Base-by-base conservation (phyloP, 2,888 invertebrate genomes). In the Fragum sueziense region DNA sequence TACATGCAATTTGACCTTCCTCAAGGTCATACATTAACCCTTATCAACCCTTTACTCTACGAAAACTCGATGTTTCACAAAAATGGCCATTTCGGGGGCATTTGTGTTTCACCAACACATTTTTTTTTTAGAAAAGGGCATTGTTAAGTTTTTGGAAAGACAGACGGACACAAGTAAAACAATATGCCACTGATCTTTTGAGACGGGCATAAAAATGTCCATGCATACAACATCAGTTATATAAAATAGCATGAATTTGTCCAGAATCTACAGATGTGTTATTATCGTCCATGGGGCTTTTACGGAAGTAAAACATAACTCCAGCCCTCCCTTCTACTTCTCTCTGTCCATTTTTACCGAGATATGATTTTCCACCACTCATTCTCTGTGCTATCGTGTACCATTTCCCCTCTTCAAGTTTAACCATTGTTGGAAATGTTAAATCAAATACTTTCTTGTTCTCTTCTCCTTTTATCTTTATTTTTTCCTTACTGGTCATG, bases 211-310 rank as follows among this genome's bases (percentile, higher is more conserved):
- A n/a, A n/a, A n/a, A n/a, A n/a, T n/a, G n/a, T n/a, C n/a, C n/a
- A n/a, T n/a, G n/a, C n/a, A n/a, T n/a, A n/a, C n/a, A n/a, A n/a
- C n/a, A n/a, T 70, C 70, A 70, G 17, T 54, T 59, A 31, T 84
- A 84, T 20, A 84, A 47, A n/a, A 84, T 69, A 7, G 69, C 74
- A 17, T 73, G 52, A 33, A 84, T 84, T 34, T 84, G 84, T 31
- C 84, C 84, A 2, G 77, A 74, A 4, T 79, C 74, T 0, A 79
- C 73, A 33, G 76, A 62, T 27, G 84, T 81, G 17, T 79, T 72
- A 41, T 84, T 84, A 37, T 57, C 74, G 34, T 79, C 76, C 84
- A 84, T 84, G 3, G 84, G 84, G 69, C 79, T 79, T 33, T 72
- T 79, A 33, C 84, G 67, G 51, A 84, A 84, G 0, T 74, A 33